These are phyloP conservation scores for Burhinus oedicnemus DNA, from an alignment of 2,113 vertebrate species.

Conservation along the genomic window DNA sequence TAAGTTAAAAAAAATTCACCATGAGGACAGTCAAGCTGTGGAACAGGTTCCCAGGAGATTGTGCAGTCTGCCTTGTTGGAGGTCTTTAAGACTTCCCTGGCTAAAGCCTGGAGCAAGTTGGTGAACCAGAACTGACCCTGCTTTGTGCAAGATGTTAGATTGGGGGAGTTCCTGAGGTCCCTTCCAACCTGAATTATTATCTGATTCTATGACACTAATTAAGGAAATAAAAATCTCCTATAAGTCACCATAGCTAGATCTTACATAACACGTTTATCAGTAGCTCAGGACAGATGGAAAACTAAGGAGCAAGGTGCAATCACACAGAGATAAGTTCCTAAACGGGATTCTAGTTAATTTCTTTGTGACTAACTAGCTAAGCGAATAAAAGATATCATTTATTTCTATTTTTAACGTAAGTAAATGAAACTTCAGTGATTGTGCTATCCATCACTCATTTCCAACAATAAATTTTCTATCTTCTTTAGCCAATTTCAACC, in stretches of 20 bases:
- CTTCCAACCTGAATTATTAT: background rate
- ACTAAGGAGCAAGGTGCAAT: background rate
- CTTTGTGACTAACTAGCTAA: background rate
- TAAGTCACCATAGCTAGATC: background rate
- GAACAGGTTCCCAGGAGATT: background rate
- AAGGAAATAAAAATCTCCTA: background rate
- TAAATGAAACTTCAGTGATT: background rate
- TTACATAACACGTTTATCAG: background rate
- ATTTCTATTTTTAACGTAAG: background rate
- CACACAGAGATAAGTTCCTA: background rate
- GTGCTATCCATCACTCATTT: background rate
- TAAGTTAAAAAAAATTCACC: background rate
- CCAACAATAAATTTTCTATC: background rate
- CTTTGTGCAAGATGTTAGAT: background rate
- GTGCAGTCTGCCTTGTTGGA: background rate
- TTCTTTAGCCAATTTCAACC: background rate
- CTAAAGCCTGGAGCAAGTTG: background rate
- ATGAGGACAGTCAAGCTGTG: background rate
- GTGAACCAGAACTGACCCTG: fast-evolving
- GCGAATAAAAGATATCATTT: background rate
- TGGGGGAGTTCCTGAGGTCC: background rate
- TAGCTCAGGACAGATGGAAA: background rate
- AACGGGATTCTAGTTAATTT: background rate
- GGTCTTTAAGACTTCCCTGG: background rate
- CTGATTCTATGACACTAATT: background rate